Evolutionary conservation across 2,797 vertebrate genomes (phyloP).

Genomic region (Mycteria americana): DNA sequence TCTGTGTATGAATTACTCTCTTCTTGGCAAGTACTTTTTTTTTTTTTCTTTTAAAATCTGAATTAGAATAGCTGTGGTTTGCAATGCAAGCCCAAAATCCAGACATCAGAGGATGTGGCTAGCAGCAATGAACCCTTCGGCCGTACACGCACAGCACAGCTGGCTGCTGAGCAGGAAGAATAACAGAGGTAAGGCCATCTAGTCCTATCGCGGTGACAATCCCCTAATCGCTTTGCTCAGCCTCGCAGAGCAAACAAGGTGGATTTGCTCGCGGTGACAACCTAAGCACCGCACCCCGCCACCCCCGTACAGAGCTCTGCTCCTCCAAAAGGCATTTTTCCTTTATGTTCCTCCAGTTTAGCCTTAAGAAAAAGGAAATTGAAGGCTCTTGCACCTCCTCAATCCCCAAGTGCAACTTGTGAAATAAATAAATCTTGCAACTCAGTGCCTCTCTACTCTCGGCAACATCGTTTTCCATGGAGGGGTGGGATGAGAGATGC

Average conservation of each 20-base stretch:
- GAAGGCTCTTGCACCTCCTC: background rate
- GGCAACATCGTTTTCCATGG: background rate
- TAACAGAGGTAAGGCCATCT: background rate
- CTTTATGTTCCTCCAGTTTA: background rate
- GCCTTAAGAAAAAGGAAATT: background rate
- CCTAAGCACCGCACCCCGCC: background rate
- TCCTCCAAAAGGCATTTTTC: background rate
- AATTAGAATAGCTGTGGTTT: conserved; percentile 54
- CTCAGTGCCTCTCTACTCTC: background rate
- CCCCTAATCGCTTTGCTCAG: background rate
- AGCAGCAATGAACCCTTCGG: background rate
- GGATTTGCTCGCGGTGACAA: background rate
- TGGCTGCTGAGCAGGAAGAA: background rate
- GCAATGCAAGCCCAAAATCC: background rate
- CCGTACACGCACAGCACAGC: background rate
- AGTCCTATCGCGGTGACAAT: background rate
- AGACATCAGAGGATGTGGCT: conserved; percentile 47
- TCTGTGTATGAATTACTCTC: background rate
- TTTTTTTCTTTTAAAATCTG: background rate
- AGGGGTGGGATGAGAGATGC: background rate
- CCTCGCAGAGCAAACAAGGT: background rate
- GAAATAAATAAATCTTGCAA: background rate
- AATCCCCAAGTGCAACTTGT: background rate
- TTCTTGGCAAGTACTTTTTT: background rate
- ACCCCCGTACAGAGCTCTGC: background rate